Conservation (phyloP, 2,888 invertebrate genomes). For the Troides oblongomaculatus region DNA sequence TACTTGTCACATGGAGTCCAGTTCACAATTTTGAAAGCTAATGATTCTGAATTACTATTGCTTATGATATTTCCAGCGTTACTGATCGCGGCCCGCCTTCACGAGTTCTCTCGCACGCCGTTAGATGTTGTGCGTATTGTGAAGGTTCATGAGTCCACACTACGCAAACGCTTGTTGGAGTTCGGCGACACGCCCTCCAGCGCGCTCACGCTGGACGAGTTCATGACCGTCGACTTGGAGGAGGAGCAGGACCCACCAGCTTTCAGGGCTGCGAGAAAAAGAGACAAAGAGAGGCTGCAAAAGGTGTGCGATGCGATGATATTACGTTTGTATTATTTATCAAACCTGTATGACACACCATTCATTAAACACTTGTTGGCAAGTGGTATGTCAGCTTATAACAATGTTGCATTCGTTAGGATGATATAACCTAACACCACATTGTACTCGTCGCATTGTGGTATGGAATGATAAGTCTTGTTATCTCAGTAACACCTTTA, state of each 20-base stretch:
- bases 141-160: constrained; percentile 95
- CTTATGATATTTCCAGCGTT: constrained; percentile 83
- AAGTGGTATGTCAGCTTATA: too few species aligned
- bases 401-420: too few species aligned
- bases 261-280: constrained; percentile 93
- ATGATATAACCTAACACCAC: too few species aligned
- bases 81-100: constrained; percentile 94
- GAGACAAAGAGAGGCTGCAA: constrained; percentile 91
- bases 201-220: constrained; percentile 96
- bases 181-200: constrained; percentile 98
- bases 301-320: constrained; percentile 72
- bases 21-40: too few species aligned
- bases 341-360: too few species aligned
- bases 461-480: too few species aligned
- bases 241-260: constrained; percentile 98
- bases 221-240: constrained; percentile 97
- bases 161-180: constrained; percentile 94
- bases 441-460: too few species aligned
- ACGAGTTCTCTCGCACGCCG: constrained; percentile 93
- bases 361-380: too few species aligned
- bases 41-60: neutral
- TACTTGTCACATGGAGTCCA: too few species aligned
- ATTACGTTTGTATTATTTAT: neutral
- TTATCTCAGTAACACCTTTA: too few species aligned
- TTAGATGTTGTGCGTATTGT: constrained; percentile 95